Base-by-base conservation (phyloP, 2,888 invertebrate species). In the Rhagonycha fulva region DNA sequence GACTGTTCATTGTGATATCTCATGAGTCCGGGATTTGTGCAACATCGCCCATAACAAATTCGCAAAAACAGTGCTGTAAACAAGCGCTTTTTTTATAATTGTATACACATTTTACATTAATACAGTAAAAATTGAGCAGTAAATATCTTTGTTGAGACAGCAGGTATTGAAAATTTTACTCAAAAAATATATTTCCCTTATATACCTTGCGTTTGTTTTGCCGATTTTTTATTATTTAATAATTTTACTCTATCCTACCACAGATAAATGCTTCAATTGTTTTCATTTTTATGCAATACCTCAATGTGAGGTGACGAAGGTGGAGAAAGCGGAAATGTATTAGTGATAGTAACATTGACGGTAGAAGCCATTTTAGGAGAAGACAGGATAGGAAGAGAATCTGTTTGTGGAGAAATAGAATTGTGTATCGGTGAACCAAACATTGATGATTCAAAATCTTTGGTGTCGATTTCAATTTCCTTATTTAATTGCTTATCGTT, bases 371-470 rank as follows among this genome's bases (percentile, higher is more conserved):
- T 66, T 70, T 72, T 77, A 66, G 77, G 77, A 5, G 75, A 72
- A 14, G 77, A 68, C 30, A 77, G 14, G 63, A 75, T 63, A 19
- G 77, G 77, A n/a, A 75, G 72, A 47, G 75, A 72, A 67, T 75
- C 72, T 23, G 12, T 72, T 63, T 62, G 67, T 72, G 69, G 68
- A 62, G 28, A 19, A 23, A 60, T 28, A 3, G 30, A 72, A 62
- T 72, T 70, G 24, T 77, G 72, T 14, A 75, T 75, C 1, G 77
- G 77, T 9, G 77, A 77, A 62, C 77, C 77, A 68, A 77, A 77
- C 14, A 77, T 28, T 10, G 71, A 70, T 4, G 69, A 19, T 19
- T 70, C 70, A 24, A 14, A 14, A 28, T 24, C 23, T 23, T 30
- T 32, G 7, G 14, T 62, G 24, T 69, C 62, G 19, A 26, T 30